Evolutionary conservation across 2,888 invertebrate species (phyloP).

Genomic region (Malthinus seriepunctatus): DNA sequence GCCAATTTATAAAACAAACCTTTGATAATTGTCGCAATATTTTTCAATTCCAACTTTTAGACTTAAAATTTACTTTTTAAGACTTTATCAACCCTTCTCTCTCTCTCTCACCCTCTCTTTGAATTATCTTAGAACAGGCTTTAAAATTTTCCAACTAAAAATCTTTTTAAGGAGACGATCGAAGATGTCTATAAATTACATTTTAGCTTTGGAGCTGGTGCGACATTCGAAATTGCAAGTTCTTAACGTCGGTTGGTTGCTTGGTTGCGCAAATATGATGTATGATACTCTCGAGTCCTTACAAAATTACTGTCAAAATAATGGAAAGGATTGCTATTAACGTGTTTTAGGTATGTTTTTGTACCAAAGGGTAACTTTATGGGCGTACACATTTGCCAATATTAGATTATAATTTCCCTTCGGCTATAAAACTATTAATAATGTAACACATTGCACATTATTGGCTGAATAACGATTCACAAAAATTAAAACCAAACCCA

Average conservation of each 20-base stretch:
- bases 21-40: not conserved
- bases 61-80: not conserved
- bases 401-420: constrained; percentile 7
- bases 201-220: constrained; percentile 12
- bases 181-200: constrained; percentile 5
- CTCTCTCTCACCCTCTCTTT: not conserved
- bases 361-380: constrained; percentile 30
- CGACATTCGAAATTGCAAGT: constrained; percentile 16
- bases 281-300: constrained; percentile 38
- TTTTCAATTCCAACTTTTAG: not conserved
- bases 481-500: not conserved
- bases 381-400: constrained; percentile 20
- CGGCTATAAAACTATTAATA: constrained; percentile 19
- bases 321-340: constrained; percentile 42
- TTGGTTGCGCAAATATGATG: constrained; percentile 40
- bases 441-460: constrained; percentile 8
- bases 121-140: not conserved
- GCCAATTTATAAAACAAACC: constrained; percentile 1
- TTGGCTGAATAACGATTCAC: not conserved
- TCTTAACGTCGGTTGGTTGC: constrained; percentile 17
- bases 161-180: constrained; percentile 6
- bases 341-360: constrained; percentile 43
- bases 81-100: not conserved
- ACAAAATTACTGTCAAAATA: constrained; percentile 44
- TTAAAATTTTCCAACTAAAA: constrained; percentile 2